Base-by-base conservation (phyloP, 2,113 vertebrate genomes). In the Sylvietta virens region DNA sequence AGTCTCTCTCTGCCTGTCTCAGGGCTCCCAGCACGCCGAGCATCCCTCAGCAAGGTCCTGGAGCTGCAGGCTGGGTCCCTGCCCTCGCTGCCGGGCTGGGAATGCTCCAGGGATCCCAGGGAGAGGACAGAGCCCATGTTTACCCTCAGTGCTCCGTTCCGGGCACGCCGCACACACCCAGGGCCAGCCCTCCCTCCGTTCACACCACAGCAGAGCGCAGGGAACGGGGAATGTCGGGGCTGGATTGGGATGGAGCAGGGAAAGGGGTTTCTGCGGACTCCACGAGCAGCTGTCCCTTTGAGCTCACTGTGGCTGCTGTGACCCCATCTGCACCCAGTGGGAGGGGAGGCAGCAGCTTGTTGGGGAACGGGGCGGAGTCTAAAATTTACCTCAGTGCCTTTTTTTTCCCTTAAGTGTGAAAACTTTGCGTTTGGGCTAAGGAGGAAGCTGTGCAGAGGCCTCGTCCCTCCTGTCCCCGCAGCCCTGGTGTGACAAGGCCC, bases 331-430 rank as follows among this genome's bases (percentile, higher is more conserved):
- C 1, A 0, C 1, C 6, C 28, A 7, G 26, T 0, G 10, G 19
- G 27, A 35, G 64, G 42, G 72, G 35, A 84, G 27, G 70, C 45
- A 50, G 6, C 57, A 8, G 57, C 24, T 44, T 45, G 1, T 10
- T 22, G 35, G 77, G 66, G 28, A 42, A 48, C 17, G 4, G 57
- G 51, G 76, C 79, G 24, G 58, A 90, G 47, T 69, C 66, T 33
- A 47, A 86, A 92, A 91, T 92, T 80, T 95, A 98, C 97, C 97
- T 97, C 97, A 97, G 98, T 98, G 98, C 98, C 97, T 98, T 98
- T 66, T 64, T 21, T 80, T 86, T 44, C 42, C 79, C 26, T 54
- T 3, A 92, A 97, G 93, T 24, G 35, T 93, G 64, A 82, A 53
- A 94, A 45, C 20, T 56, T 74, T 72, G 67, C 27, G 3, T 84